A percentile compares a stretch with the other conserved stretches of the same genome.
These are phyloP conservation scores for Lepas anatifera DNA, from an alignment of 2,888 invertebrate species.

Conservation along the genomic window DNA sequence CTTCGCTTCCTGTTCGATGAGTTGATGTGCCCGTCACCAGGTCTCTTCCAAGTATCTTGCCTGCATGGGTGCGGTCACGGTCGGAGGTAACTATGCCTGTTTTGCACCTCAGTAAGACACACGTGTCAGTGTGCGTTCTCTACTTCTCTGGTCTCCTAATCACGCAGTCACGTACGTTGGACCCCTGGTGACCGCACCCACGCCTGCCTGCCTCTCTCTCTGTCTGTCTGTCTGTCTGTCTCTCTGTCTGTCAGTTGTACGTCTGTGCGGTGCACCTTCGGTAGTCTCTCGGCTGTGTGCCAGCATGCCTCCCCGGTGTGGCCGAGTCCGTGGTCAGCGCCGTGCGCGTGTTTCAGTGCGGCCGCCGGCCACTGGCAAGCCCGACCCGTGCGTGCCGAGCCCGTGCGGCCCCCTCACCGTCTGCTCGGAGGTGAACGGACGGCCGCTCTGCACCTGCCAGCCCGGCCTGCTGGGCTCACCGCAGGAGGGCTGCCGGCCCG, in stretches of 20 bases:
- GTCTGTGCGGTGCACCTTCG: no score
- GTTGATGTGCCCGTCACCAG: not conserved
- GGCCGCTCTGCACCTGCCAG: constrained; percentile 51
- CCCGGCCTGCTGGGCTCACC: constrained; percentile 68
- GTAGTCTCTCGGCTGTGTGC: not conserved
- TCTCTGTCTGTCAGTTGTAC: no score
- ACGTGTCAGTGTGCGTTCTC: no score
- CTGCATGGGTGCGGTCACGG: not conserved
- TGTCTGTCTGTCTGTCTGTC: not conserved
- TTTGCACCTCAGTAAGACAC: no score
- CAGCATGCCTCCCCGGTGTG: no score
- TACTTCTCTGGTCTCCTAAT: no score
- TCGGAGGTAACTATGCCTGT: no score
- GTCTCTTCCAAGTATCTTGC: not conserved
- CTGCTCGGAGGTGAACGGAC: constrained; percentile 37
- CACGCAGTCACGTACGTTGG: no score
- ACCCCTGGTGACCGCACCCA: not conserved
- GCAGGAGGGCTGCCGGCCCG: constrained; percentile 42
- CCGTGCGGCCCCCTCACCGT: constrained; percentile 27
- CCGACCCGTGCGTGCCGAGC: constrained; percentile 24
- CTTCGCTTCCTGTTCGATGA: not conserved
- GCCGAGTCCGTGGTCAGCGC: no score
- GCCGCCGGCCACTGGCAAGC: constrained; percentile 11
- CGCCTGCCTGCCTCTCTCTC: not conserved
- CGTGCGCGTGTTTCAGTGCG: not conserved